Conservation (phyloP, 2,888 invertebrate genomes). For the Ferdinandea cuprea region DNA sequence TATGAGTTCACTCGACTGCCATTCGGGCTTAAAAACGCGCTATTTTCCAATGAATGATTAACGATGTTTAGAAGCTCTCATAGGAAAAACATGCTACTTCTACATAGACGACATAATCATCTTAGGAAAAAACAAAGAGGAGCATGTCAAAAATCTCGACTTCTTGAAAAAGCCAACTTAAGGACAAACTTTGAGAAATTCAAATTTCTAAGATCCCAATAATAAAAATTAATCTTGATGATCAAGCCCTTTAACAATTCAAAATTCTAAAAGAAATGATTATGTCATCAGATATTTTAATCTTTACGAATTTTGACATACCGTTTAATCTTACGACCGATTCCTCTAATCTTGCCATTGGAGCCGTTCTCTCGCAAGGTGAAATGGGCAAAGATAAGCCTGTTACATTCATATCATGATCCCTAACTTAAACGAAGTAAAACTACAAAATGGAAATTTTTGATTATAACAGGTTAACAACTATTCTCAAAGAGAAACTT, state of each 20-base stretch:
- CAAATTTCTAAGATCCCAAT: slow-evolving; percentile 50
- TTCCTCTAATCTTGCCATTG: slow-evolving; percentile 14
- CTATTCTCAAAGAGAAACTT: slow-evolving; percentile 21
- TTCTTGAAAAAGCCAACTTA: too few relatives aligned
- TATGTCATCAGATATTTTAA: slow-evolving; percentile 56
- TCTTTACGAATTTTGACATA: slow-evolving; percentile 45
- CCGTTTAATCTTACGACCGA: slow-evolving; percentile 20
- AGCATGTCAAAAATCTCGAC: too few relatives aligned
- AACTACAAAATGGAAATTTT: background rate
- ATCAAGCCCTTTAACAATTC: slow-evolving; percentile 52
- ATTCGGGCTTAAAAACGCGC: slow-evolving; percentile 16
- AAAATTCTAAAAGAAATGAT: slow-evolving; percentile 65
- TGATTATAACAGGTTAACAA: too few relatives aligned
- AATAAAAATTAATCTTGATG: slow-evolving; percentile 32
- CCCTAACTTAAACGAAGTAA: background rate
- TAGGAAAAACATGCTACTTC: slow-evolving; percentile 11
- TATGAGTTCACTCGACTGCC: slow-evolving; percentile 69
- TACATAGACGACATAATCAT: background rate
- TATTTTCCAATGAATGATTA: slow-evolving; percentile 71
- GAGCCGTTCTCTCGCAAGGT: slow-evolving; percentile 14
- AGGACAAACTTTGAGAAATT: slow-evolving; percentile 56
- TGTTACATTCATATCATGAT: background rate
- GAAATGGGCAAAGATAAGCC: slow-evolving; percentile 7
- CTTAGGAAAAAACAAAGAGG: too few relatives aligned
- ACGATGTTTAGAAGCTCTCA: slow-evolving; percentile 61